These are phyloP conservation scores for Liopterus haemorrhoidalis DNA, from an alignment of 2,888 invertebrate species.

Conservation along the genomic window DNA sequence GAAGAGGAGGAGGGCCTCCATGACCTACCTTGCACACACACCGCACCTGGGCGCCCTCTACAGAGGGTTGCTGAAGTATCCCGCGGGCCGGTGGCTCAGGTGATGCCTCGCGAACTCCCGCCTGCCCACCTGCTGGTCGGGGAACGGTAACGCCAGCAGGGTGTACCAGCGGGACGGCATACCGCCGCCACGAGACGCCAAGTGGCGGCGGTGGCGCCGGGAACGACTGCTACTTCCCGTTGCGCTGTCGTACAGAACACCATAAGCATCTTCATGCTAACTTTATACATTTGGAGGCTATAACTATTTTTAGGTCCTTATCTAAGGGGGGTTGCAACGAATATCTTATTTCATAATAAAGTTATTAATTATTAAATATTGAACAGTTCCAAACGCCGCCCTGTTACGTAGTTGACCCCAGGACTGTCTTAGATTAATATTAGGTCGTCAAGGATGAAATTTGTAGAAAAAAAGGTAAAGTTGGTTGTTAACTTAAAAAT, in stretches of 20 bases:
- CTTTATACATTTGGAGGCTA: not conserved
- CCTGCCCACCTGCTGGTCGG: slow-evolving; percentile 86
- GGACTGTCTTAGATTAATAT: no score
- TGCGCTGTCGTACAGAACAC: slow-evolving; percentile 32
- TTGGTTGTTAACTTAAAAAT: no score
- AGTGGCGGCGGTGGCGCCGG: slow-evolving; percentile 47
- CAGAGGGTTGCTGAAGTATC: slow-evolving; percentile 82
- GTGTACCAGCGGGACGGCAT: slow-evolving; percentile 85
- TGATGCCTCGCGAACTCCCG: slow-evolving; percentile 74
- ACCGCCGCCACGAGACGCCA: slow-evolving; percentile 27
- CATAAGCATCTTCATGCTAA: not conserved
- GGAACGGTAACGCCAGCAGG: slow-evolving; percentile 84
- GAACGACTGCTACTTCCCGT: slow-evolving; percentile 47
- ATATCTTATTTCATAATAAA: not conserved
- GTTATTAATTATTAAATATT: no score
- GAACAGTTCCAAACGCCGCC: no score
- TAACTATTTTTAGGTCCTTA: not conserved
- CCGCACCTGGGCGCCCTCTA: slow-evolving; percentile 52
- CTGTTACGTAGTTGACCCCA: no score
- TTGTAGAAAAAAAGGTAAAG: no score
- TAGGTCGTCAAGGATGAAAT: no score
- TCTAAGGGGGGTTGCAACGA: not conserved
- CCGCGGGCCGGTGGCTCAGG: slow-evolving; percentile 66
- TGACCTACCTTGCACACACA: no score
- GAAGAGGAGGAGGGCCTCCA: no score